Conservation (phyloP, 2,888 invertebrate species). For the Aphidoletes aphidimyza region DNA sequence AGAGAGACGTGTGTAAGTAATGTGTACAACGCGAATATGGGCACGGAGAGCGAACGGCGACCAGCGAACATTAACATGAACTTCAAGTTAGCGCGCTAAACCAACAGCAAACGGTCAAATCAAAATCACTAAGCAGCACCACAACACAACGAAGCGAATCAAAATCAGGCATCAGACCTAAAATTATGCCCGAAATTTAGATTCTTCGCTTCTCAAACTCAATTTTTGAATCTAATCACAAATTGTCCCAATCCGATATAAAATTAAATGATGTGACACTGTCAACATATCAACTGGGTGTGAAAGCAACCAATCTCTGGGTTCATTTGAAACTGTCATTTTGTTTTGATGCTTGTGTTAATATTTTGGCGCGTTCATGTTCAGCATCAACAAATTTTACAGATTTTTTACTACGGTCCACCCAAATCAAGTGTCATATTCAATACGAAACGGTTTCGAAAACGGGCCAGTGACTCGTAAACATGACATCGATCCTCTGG, state of each 20-base stretch:
- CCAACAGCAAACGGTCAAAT: neutral
- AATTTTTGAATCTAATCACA: no score
- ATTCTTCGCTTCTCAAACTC: no score
- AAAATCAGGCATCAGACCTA: neutral
- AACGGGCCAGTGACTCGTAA: no score
- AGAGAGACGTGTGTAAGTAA: constrained; percentile 28
- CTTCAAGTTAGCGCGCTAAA: constrained; percentile 35
- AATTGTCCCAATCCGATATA: neutral
- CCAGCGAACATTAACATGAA: no score
- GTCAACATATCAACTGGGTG: constrained; percentile 16
- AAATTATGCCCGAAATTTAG: neutral
- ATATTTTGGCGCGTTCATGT: neutral
- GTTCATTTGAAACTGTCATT: neutral
- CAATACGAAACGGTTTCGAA: no score
- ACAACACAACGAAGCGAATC: constrained; percentile 23
- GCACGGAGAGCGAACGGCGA: neutral
- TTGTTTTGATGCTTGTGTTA: neutral
- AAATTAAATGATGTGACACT: neutral
- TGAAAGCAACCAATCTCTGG: neutral
- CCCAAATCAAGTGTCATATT: neutral
- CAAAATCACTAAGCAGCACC: neutral
- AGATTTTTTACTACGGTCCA: neutral
- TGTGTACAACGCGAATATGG: constrained; percentile 23
- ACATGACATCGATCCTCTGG: neutral
- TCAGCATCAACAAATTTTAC: neutral